phyloP scores from a whole-genome alignment of 2,797 vertebrate genomes.

The Margarornis squamiger region DNA sequence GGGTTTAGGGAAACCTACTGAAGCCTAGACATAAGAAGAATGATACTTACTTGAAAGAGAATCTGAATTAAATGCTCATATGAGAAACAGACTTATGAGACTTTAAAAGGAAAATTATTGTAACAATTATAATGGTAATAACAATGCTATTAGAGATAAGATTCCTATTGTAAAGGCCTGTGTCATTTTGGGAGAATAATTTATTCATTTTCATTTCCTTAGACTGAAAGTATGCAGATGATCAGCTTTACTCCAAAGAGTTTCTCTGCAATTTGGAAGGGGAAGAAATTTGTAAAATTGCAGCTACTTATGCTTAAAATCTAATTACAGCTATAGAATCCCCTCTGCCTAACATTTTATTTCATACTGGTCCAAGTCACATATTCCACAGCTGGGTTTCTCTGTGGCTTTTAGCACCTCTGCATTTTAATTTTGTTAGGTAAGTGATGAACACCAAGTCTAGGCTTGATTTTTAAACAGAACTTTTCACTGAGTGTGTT shows the following conservation, averaged over 20 bases:
- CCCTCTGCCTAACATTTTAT: background rate
- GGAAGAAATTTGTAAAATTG: background rate
- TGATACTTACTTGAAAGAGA: background rate
- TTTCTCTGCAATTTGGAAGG: conserved; percentile 7
- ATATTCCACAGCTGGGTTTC: conserved; percentile 1
- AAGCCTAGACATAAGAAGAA: background rate
- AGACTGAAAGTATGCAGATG: conserved; percentile 19
- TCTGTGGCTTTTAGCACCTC: background rate
- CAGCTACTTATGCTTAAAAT: conserved; percentile 1
- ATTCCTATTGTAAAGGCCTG: background rate
- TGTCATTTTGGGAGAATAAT: conserved; percentile 15
- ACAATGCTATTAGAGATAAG: conserved; percentile 31
- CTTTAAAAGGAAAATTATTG: conserved; percentile 30
- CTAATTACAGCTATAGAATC: background rate
- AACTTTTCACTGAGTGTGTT: background rate
- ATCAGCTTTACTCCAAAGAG: conserved; percentile 39
- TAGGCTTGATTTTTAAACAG: background rate
- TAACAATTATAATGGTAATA: conserved; percentile 33
- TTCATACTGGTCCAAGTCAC: background rate
- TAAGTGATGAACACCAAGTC: background rate
- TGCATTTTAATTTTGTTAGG: background rate
- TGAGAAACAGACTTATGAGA: background rate
- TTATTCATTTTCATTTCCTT: conserved; percentile 63
- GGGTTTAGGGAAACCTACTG: background rate
- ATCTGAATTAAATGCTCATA: background rate